Percentiles rank a stretch among this genome's conserved stretches.
Conservation (phyloP, 1,140 invertebrate genomes). For the Sminthurinus signatus region DNA sequence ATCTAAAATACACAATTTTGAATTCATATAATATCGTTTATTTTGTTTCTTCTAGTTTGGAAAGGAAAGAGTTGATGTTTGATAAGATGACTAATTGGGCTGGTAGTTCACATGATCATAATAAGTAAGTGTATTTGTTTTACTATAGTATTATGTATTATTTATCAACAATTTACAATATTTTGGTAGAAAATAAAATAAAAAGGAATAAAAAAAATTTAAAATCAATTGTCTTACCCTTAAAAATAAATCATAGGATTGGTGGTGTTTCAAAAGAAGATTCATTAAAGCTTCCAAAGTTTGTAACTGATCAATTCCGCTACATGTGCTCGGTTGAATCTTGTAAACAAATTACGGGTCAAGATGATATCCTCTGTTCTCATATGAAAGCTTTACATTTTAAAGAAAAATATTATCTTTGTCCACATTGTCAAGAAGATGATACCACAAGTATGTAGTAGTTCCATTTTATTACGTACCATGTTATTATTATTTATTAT, state of each 20-base stretch:
- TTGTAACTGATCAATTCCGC: constrained; percentile 57
- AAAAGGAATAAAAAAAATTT: background rate
- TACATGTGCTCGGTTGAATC: constrained; percentile 61
- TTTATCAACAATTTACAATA: background rate
- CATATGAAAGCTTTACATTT: constrained; percentile 66
- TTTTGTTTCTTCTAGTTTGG: no score
- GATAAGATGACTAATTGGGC: constrained; percentile 77
- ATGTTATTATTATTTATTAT: background rate
- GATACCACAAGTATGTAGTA: constrained; percentile 13
- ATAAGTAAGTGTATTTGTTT: no score
- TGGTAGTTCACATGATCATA: constrained; percentile 63
- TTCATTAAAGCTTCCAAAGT: constrained; percentile 52
- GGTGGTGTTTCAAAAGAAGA: constrained; percentile 23
- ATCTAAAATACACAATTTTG: no score
- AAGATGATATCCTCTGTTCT: constrained; percentile 61
- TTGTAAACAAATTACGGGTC: constrained; percentile 64
- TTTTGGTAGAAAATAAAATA: no score
- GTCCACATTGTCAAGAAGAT: constrained; percentile 58
- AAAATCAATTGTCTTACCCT: background rate
- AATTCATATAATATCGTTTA: no score
- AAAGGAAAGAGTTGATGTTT: constrained; percentile 69
- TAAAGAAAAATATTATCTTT: constrained; percentile 55
- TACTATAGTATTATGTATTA: no score
- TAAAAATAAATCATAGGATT: background rate
- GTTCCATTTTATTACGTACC: no score